Conservation (phyloP, 30 jellyfish, hydroid and myxozoan genomes). For the Aurelia aurita region DNA sequence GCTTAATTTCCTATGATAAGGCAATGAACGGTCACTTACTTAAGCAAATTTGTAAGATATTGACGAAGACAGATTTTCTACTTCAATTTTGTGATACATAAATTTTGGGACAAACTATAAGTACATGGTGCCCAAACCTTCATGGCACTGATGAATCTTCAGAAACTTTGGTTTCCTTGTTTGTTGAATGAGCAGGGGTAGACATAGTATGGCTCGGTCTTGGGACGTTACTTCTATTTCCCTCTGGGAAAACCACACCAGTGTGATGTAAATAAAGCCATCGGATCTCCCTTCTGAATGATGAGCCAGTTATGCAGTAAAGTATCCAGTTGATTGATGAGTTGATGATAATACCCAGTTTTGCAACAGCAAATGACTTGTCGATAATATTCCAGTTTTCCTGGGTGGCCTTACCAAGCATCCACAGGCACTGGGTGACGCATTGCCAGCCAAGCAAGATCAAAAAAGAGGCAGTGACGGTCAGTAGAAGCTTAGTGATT, state of each 20-base stretch:
- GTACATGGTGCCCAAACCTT: too few relatives aligned
- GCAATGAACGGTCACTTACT: too few relatives aligned
- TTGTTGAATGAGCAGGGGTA: too few relatives aligned
- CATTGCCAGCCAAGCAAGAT: conserved; percentile 87
- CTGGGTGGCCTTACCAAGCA: conserved; percentile 44
- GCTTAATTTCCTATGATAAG: too few relatives aligned
- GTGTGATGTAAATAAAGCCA: neutral
- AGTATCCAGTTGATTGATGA: conserved; percentile 79
- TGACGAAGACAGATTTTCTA: too few relatives aligned
- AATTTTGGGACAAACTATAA: too few relatives aligned
- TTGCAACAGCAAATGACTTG: conserved; percentile 66
- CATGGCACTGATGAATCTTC: too few relatives aligned
- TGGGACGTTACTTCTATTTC: neutral
- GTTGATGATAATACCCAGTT: conserved; percentile 70
- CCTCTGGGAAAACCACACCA: conserved; percentile 9
- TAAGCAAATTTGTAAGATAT: too few relatives aligned
- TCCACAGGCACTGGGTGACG: conserved; percentile 83
- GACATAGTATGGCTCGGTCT: too few relatives aligned
- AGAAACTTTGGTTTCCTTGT: too few relatives aligned
- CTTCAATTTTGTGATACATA: too few relatives aligned
- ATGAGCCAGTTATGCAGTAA: conserved; percentile 57
- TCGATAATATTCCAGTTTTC: conserved; percentile 37
- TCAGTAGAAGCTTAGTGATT: conserved; percentile 74
- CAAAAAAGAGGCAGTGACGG: conserved; percentile 75
- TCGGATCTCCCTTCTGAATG: conserved; percentile 55